A percentile compares a stretch with the other conserved stretches of the same genome.
Conservation (phyloP, 2,113 vertebrate genomes). For the Platysteira castanea region DNA sequence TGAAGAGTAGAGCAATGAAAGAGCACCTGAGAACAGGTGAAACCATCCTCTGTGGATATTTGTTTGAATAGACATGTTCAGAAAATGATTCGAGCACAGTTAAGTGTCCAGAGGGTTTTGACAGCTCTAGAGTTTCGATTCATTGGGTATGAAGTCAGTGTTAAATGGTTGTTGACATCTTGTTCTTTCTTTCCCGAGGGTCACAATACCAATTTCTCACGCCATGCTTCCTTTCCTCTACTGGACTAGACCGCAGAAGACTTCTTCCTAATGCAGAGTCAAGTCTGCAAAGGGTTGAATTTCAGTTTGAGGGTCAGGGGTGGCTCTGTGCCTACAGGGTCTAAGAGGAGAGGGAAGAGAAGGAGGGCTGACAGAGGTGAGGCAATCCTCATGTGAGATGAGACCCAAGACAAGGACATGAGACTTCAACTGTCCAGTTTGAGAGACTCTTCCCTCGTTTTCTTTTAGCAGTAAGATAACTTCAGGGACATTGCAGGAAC, state of each 20-base stretch:
- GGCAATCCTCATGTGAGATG: neutral
- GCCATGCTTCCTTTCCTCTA: neutral
- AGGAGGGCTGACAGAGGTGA: neutral
- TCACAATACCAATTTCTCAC: neutral
- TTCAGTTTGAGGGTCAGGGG: neutral
- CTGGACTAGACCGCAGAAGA: neutral
- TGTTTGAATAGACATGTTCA: neutral
- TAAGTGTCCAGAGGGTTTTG: neutral
- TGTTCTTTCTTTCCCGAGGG: neutral
- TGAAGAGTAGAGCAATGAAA: neutral
- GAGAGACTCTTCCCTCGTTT: neutral
- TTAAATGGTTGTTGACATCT: neutral
- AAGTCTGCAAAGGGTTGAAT: neutral
- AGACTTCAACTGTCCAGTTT: neutral
- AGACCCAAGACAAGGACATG: neutral
- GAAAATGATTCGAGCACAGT: neutral
- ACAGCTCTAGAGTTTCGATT: neutral
- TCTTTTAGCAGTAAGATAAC: neutral
- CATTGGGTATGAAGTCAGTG: neutral
- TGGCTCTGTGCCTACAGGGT: neutral
- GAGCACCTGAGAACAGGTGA: neutral
- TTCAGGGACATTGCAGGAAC: neutral
- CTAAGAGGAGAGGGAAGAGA: neutral
- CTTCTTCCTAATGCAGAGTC: neutral
- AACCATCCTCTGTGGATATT: neutral